Percentiles rank a stretch among this genome's conserved stretches.
phyloP scores from a whole-genome alignment of 2,888 invertebrate genomes.

The Apodemia duryi region DNA sequence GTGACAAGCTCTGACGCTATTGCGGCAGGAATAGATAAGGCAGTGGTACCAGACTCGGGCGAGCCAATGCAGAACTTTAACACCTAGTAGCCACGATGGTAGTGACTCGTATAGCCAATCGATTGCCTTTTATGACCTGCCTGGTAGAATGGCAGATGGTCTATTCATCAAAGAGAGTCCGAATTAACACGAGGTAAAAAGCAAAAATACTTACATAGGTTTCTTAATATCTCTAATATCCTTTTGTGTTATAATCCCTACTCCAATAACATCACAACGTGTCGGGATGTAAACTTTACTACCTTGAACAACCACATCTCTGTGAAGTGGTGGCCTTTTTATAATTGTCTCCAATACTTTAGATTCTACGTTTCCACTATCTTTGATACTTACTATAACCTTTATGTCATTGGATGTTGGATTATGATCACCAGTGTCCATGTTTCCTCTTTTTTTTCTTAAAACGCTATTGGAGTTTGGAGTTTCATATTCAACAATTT shows the following conservation, averaged over 20 bases:
- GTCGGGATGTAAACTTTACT: constrained; percentile 47
- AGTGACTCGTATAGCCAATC: too few relatives aligned
- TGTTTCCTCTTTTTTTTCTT: constrained; percentile 28
- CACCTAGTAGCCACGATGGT: too few relatives aligned
- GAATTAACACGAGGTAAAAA: too few relatives aligned
- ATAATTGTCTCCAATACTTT: constrained; percentile 40
- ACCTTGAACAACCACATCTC: constrained; percentile 49
- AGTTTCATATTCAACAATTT: constrained; percentile 61
- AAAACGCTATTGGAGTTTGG: constrained; percentile 38
- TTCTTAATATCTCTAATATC: constrained; percentile 43
- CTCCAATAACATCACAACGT: constrained; percentile 50
- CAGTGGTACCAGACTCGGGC: too few relatives aligned
- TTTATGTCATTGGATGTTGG: constrained; percentile 19
- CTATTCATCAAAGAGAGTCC: too few relatives aligned
- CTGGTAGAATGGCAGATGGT: too few relatives aligned
- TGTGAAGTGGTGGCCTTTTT: constrained; percentile 35
- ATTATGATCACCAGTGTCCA: constrained; percentile 37
- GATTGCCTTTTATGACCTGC: too few relatives aligned
- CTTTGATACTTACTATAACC: constrained; percentile 42
- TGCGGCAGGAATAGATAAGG: too few relatives aligned
- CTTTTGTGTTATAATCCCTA: constrained; percentile 55
- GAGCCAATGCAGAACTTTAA: too few relatives aligned
- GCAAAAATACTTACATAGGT: constrained; percentile 48
- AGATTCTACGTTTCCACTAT: constrained; percentile 35
- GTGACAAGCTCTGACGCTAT: too few relatives aligned